These are phyloP conservation scores for Reticulitermes lucifugus DNA, from an alignment of 2,888 invertebrate species.

Conservation along the genomic window DNA sequence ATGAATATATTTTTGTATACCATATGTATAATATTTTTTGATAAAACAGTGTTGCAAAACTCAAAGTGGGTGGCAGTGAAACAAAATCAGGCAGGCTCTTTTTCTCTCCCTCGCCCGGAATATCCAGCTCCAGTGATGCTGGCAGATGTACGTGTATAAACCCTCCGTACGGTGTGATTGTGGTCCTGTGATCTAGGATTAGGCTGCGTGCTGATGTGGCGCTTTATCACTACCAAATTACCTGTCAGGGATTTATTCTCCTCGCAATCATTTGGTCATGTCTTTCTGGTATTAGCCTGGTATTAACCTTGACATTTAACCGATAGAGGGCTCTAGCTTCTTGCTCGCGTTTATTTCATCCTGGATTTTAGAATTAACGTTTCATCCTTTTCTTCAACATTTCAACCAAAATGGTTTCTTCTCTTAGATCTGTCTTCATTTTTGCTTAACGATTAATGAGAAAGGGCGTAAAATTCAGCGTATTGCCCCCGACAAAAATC, in stretches of 20 bases:
- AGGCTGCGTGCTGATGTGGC: not conserved
- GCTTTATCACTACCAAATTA: slow-evolving; percentile 5
- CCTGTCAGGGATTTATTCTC: not conserved
- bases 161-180: not conserved
- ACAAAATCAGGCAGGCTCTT: too few species aligned
- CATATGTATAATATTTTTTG: too few species aligned
- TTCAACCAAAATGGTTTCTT: not conserved
- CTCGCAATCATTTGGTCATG: slow-evolving; percentile 8
- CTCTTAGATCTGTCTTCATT: not conserved
- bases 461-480: too few species aligned
- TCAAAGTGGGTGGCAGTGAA: too few species aligned
- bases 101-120: too few species aligned
- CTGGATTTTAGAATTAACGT: not conserved
- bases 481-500: too few species aligned
- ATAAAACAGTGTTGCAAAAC: too few species aligned
- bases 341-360: not conserved
- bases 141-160: not conserved
- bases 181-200: not conserved
- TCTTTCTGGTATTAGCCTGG: not conserved
- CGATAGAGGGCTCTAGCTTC: not conserved
- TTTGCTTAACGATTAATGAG: not conserved
- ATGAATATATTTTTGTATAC: too few species aligned
- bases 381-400: not conserved
- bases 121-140: not conserved
- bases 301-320: slow-evolving; percentile 9